Base-by-base conservation (phyloP, 2,113 vertebrate species). In the Urocolius indicus region DNA sequence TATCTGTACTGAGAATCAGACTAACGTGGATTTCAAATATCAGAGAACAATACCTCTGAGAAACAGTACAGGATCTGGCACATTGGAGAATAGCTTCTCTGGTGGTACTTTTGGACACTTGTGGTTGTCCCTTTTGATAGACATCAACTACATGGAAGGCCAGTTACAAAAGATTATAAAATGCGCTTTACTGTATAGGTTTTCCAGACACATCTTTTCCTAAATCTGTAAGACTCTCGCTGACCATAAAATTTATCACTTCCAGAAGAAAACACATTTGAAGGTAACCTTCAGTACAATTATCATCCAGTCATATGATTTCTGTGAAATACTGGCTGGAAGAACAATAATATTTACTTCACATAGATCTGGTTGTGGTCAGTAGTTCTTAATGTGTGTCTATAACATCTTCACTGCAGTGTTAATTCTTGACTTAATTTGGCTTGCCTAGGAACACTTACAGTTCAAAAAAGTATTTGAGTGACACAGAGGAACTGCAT, bases 41-140 rank as follows among this genome's bases (percentile, higher is more conserved):
- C 52, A 32, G 51, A 55, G 74, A 59, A 15, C 24, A 15, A 2
- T 29, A 20, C 1, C 29, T 19, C 72, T 67, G 24, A 71, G 83
- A 65, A 71, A 6, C 3, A 41, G 30, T 17, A 20, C 11, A 27
- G 34, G 6, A 13, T 41, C 34, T 55, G 45, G 41, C 10, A 24
- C 41, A 8, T 24, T 1, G 1, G 62, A 49, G 32, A 16, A 51
- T 41, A 22, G 19, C 29, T 57, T 81, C 48, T 68, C 63, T 23
- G 41, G 21, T 0, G 0, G 21, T 13, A 87, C 57, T 67, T 38
- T 20, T 0, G 0, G 69, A 27, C 13, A 1, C 15, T 45, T 30
- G 7, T 55, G 59, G 32, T 34, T 77, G 59, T 77, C 63, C 23
- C 59, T 83, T 77, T 41, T 48, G 55, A 46, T 2, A 34, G 32